Conservation (phyloP, 2,888 invertebrate species). For the Drosophila nr. fundita region DNA sequence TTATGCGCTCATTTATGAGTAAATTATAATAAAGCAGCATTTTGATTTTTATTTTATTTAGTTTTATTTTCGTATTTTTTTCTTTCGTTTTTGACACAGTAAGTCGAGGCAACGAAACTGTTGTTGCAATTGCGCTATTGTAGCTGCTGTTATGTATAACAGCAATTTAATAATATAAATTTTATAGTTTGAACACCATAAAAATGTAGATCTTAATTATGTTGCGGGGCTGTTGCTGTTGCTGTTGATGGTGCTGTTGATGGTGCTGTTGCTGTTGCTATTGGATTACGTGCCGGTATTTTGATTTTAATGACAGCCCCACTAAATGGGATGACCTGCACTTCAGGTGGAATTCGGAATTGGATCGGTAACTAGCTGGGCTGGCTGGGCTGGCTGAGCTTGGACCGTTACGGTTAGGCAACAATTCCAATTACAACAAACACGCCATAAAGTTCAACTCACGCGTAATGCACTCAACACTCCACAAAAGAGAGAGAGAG, state of each 20-base stretch:
- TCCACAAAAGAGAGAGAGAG: constrained; percentile 9
- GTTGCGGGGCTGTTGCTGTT: constrained; percentile 58
- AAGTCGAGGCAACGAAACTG: constrained; percentile 3
- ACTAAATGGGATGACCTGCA: constrained; percentile 60
- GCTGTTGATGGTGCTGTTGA: not conserved
- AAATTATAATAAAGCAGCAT: constrained; percentile 49
- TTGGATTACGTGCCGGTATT: constrained; percentile 75
- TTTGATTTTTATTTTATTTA: constrained; percentile 10
- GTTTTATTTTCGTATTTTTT: constrained; percentile 17
- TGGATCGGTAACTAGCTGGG: constrained; percentile 43
- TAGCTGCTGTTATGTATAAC: constrained; percentile 60
- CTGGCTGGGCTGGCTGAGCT: constrained; percentile 6
- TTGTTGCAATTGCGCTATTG: constrained; percentile 21
- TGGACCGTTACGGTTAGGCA: constrained; percentile 73
- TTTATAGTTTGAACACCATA: constrained; percentile 78
- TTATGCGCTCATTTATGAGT: constrained; percentile 49
- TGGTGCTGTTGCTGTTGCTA: constrained; percentile 44
- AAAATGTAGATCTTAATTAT: constrained; percentile 78
- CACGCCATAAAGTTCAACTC: constrained; percentile 65
- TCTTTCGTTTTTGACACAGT: constrained; percentile 10
- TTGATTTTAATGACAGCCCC: constrained; percentile 66
- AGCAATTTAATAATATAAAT: constrained; percentile 76
- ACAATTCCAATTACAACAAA: constrained; percentile 63
- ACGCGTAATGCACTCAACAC: constrained; percentile 57
- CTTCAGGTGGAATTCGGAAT: constrained; percentile 27